Percentiles rank a stretch among this genome's conserved stretches.
Evolutionary conservation across 2,797 vertebrate genomes (phyloP).

Genomic region (Menidia menidia): DNA sequence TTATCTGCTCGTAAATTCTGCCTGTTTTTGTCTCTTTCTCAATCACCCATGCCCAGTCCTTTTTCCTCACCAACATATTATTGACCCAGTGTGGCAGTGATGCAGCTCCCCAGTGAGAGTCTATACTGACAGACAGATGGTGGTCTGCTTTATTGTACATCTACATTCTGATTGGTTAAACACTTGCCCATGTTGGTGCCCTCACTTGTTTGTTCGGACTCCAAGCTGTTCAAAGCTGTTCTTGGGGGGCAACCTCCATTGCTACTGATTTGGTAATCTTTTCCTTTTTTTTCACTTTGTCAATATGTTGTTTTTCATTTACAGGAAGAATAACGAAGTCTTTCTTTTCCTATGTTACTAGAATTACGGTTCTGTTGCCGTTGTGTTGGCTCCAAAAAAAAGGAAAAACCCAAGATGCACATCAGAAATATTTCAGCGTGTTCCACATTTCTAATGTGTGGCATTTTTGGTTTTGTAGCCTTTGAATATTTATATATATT

Average conservation of each 20-base stretch:
- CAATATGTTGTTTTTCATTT: slow-evolving; percentile 14
- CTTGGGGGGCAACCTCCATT: slow-evolving; percentile 37
- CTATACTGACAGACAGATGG: slow-evolving; percentile 68
- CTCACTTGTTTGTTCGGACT: slow-evolving; percentile 61
- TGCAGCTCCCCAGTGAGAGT: slow-evolving; percentile 49
- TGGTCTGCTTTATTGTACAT: slow-evolving; percentile 61
- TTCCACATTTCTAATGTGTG: not conserved
- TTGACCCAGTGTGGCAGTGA: slow-evolving; percentile 45
- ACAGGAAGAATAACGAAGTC: not conserved
- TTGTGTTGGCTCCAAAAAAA: slow-evolving; percentile 3
- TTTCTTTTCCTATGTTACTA: not conserved
- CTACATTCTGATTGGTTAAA: slow-evolving; percentile 70
- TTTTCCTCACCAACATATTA: slow-evolving; percentile 14
- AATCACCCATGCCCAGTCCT: not conserved
- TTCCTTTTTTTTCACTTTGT: slow-evolving; percentile 23
- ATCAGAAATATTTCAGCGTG: not conserved
- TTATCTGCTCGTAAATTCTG: slow-evolving; percentile 19
- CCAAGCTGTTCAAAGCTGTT: slow-evolving; percentile 58
- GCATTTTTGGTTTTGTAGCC: not conserved
- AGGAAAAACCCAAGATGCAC: not conserved
- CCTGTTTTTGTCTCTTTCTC: slow-evolving; percentile 23
- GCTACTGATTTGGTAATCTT: slow-evolving; percentile 43
- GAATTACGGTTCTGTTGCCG: not conserved
- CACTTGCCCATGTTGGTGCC: slow-evolving; percentile 56
- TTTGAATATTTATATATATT: not conserved